Evolutionary conservation across 2,797 vertebrate species (phyloP), one percentile per base, ranked within the genome.

Genomic region (Mormyrus proboscirostris): DNA sequence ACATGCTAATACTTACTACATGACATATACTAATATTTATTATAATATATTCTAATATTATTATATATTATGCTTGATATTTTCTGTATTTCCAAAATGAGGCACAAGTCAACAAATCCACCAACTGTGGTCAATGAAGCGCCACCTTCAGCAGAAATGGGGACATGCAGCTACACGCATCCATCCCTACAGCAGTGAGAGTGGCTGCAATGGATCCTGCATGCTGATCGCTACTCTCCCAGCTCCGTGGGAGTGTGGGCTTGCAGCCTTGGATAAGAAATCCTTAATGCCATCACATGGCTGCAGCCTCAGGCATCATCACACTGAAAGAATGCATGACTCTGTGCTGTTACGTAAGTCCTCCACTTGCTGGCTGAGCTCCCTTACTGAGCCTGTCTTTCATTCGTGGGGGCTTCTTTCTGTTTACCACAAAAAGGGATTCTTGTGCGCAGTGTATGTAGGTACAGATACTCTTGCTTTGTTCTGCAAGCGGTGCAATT

Each of bases 341-440:
- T 89, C 83, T n/a, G 6, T 47, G 16, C 14, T 29, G 33, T 88
- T 82, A 89, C 51, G 41, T 38, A 79, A 89, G 33, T 47, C 51
- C 29, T 38, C 14, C 16, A 51, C 53, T 57, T 33, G 51, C 85
- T 86, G 55, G 57, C 16, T 44, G 55, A 65, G 7, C n/a, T 62
- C 38, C 57, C 41, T 29, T 65, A 50, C 51, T 38, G 49, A 12
- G 85, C 5, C 25, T 50, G 51, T 29, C n/a, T 9, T 79, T 86
- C 51, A 49, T 84, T 84, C 2, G 47, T 50, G 82, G 49, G 47
- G 82, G 82, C 82, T 49, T 51, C 82, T 49, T 29, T 84, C 44
- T 84, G 82, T 84, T 84, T 25, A 84, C 41, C 82, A 84, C 47
- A 25, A 84, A 84, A 53, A 86, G 85, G 85, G 85, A 41, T 86